phyloP scores from a whole-genome alignment of 2,888 invertebrate genomes.

The Drosophila ezoana region DNA sequence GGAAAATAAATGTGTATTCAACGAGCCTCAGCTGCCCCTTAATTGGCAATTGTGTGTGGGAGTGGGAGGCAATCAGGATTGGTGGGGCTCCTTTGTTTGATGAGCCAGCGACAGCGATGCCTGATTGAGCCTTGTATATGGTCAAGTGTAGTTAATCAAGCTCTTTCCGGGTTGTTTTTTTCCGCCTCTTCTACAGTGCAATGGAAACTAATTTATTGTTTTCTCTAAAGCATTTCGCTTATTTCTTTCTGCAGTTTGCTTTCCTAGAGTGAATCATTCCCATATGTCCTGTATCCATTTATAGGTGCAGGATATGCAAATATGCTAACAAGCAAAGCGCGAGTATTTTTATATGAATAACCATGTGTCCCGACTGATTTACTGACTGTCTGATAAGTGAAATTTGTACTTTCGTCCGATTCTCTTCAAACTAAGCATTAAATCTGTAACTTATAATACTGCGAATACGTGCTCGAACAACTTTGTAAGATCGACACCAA shows the following conservation, averaged over 20 bases:
- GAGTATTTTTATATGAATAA: no score
- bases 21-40: conserved; percentile 60
- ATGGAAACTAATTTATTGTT: conserved; percentile 22
- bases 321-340: no score
- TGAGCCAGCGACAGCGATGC: conserved; percentile 28
- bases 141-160: conserved; percentile 44
- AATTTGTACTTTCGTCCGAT: no score
- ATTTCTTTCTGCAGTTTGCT: conserved; percentile 20
- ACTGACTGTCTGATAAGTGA: no score
- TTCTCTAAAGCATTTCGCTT: conserved; percentile 12
- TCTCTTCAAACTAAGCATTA: no score
- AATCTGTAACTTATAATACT: no score
- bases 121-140: conserved; percentile 14
- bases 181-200: background rate
- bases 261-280: background rate
- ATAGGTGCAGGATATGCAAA: no score
- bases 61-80: conserved; percentile 35
- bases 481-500: no score
- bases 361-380: no score
- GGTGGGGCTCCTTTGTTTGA: conserved; percentile 40
- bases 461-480: no score
- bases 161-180: conserved; percentile 48
- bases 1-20: conserved; percentile 71
- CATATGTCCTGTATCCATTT: no score
- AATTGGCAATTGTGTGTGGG: conserved; percentile 63